Evolutionary conservation across 2,888 invertebrate genomes (phyloP).

Genomic region (Amphipyra berbera): DNA sequence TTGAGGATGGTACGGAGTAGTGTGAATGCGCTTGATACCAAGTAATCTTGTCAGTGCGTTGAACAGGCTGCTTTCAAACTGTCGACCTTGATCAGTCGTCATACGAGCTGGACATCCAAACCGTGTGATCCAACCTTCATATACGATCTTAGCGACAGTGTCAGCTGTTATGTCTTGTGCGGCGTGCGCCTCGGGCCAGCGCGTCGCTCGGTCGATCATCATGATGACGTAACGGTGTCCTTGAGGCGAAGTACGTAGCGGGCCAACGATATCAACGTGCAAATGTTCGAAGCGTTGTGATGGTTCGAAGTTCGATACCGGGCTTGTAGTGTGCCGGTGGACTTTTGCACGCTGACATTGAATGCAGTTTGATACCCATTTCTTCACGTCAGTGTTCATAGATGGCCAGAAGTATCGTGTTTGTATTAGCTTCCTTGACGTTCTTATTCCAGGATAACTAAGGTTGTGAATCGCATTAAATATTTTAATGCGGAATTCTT

Average conservation of each 20-base stretch:
- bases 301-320: neutral
- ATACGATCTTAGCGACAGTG: constrained; percentile 4
- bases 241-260: neutral
- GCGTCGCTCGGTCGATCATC: constrained; percentile 18
- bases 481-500: neutral
- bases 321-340: constrained; percentile 1
- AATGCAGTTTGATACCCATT: constrained; percentile 5
- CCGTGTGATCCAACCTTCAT: constrained; percentile 16
- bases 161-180: constrained; percentile 6
- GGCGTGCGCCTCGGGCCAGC: constrained; percentile 20
- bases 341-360: constrained; percentile 11
- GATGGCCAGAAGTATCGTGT: constrained; percentile 20
- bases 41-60: constrained; percentile 5
- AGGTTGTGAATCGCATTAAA: constrained; percentile 14
- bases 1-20: constrained; percentile 22
- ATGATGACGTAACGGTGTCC: constrained; percentile 18
- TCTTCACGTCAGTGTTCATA: constrained; percentile 5
- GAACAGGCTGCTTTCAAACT: constrained; percentile 14
- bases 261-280: constrained; percentile 15
- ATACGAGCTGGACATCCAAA: constrained; percentile 21
- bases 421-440: constrained; percentile 9
- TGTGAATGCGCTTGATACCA: constrained; percentile 5
- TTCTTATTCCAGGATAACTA: constrained; percentile 13
- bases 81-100: constrained; percentile 24
- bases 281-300: constrained; percentile 4